These are phyloP conservation scores for Alligator sinensis DNA, from an alignment of 2,113 vertebrate genomes.

Conservation along the genomic window DNA sequence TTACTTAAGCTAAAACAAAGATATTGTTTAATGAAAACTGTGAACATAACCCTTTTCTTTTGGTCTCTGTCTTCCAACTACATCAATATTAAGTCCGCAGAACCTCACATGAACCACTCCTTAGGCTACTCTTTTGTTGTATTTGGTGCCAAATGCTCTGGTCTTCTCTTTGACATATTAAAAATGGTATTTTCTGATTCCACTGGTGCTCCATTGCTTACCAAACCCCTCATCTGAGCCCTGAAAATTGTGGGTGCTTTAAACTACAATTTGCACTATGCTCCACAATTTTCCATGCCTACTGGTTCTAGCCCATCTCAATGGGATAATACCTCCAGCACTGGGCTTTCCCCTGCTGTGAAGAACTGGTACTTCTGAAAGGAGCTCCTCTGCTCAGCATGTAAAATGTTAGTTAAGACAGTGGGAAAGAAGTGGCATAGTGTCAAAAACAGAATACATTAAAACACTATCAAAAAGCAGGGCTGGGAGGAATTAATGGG, in stretches of 20 bases:
- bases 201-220: constrained; percentile 10
- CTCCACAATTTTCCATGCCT: neutral
- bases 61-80: neutral
- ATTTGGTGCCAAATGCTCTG: neutral
- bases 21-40: neutral
- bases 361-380: constrained; percentile 29
- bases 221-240: constrained; percentile 7
- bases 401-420: constrained; percentile 5
- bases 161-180: neutral
- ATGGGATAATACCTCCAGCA: neutral
- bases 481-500: neutral
- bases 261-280: constrained; percentile 25
- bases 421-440: neutral
- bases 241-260: constrained; percentile 23
- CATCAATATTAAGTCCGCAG: neutral
- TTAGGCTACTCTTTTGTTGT: neutral
- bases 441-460: neutral
- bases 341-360: neutral
- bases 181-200: constrained; percentile 31
- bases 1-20: neutral
- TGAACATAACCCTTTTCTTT: constrained; percentile 1
- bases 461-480: neutral
- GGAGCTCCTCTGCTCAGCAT: neutral
- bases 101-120: accelerated
- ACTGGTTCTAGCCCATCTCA: constrained; percentile 8